phyloP scores from a whole-genome alignment of 1,140 invertebrate genomes.

The Musca vetustissima region DNA sequence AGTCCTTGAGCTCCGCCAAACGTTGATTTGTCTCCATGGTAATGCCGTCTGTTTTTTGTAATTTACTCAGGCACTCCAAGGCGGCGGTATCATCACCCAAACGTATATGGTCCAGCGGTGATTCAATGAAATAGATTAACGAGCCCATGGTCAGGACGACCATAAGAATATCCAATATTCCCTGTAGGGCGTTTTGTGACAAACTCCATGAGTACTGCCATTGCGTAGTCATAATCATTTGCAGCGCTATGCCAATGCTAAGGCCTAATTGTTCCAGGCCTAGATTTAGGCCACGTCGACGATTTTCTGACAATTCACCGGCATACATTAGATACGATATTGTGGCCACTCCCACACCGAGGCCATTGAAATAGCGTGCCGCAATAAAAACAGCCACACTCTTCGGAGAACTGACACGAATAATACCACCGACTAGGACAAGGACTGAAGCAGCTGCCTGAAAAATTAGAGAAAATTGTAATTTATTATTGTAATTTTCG shows the following conservation, averaged over 20 bases:
- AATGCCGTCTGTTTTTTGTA: conserved; percentile 24
- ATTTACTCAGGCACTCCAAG: conserved; percentile 16
- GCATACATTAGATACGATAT: conserved; percentile 41
- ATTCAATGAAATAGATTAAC: conserved; percentile 32
- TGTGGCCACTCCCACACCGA: conserved; percentile 41
- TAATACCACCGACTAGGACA: conserved; percentile 32
- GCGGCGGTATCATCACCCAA: conserved; percentile 39
- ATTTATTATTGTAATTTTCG: too few relatives aligned
- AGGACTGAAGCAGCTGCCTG: not conserved
- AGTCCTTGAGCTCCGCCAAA: conserved; percentile 37
- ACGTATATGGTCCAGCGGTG: conserved; percentile 39
- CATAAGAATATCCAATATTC: conserved; percentile 45
- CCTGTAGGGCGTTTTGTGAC: conserved; percentile 35
- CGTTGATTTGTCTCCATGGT: conserved; percentile 23
- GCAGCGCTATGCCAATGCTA: conserved; percentile 37
- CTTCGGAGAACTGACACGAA: conserved; percentile 37
- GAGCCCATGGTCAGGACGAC: conserved; percentile 25
- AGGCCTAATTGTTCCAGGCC: conserved; percentile 40
- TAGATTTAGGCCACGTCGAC: conserved; percentile 34
- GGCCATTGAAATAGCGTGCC: conserved; percentile 43
- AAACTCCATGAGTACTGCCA: conserved; percentile 25
- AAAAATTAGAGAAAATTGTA: not conserved
- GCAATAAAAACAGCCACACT: conserved; percentile 37
- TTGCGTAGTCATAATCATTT: conserved; percentile 36
- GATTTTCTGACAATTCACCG: conserved; percentile 35